These are phyloP conservation scores for Nesoenas mayeri DNA, from an alignment of 2,113 vertebrate genomes.

Conservation along the genomic window DNA sequence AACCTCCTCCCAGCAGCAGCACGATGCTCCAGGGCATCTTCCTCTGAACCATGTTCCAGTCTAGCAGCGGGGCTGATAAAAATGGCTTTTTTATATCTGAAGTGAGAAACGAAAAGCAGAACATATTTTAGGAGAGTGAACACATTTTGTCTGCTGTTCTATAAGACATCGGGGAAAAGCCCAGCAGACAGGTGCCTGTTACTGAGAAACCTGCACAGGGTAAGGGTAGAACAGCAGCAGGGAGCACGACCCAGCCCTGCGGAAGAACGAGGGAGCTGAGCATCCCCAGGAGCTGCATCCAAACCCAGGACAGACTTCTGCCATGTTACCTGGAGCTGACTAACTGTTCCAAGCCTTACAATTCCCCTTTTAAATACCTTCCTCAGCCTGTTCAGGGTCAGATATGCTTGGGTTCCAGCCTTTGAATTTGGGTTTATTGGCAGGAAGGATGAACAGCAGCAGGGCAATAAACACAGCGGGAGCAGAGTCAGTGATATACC, in stretches of 20 bases:
- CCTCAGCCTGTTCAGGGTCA: conserved; percentile 69
- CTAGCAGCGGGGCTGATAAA: conserved; percentile 79
- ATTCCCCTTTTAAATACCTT: conserved; percentile 69
- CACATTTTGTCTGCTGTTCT: neutral
- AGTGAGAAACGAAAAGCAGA: conserved; percentile 53
- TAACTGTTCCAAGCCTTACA: neutral
- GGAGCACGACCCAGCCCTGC: neutral
- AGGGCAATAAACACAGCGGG: conserved; percentile 53
- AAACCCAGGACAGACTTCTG: neutral
- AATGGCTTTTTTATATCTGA: conserved; percentile 70
- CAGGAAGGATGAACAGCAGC: conserved; percentile 90
- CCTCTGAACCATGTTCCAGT: conserved; percentile 88
- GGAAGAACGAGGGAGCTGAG: neutral
- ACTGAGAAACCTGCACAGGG: neutral
- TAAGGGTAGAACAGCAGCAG: neutral
- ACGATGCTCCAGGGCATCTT: conserved; percentile 94
- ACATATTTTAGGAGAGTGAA: neutral
- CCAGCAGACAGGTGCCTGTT: neutral
- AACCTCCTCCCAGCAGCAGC: conserved; percentile 95
- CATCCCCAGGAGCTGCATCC: neutral
- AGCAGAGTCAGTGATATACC: conserved; percentile 84
- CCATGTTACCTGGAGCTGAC: neutral
- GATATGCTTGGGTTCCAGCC: conserved; percentile 52
- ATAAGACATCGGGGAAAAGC: neutral
- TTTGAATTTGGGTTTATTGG: conserved; percentile 80